Conservation (phyloP, 53 echinoderm and acorn worm genomes). For the Stichopus horrens region DNA sequence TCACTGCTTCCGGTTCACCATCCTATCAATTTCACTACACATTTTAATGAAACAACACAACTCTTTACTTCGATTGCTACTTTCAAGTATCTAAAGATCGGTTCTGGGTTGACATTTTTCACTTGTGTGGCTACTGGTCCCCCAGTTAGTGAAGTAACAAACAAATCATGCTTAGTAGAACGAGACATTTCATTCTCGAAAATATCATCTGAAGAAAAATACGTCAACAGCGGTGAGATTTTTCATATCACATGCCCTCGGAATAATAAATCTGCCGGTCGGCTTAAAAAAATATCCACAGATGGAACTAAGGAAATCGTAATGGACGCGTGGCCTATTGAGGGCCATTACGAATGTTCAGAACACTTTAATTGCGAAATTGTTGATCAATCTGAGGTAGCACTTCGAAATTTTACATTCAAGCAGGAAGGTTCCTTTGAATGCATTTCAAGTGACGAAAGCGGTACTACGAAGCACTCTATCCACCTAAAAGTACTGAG, state of each 20-base stretch:
- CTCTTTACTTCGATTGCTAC: not conserved
- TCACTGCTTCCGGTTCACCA: not conserved
- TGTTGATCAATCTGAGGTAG: not conserved
- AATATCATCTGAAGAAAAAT: not conserved
- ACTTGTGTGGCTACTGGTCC: not conserved
- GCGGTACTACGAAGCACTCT: not conserved
- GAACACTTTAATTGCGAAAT: not conserved
- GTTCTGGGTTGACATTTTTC: not conserved
- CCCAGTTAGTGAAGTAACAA: not conserved
- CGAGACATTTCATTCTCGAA: not conserved
- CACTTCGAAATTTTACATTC: not conserved
- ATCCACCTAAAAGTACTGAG: not conserved
- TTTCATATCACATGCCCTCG: not conserved
- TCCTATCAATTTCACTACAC: not conserved
- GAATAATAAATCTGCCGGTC: not conserved
- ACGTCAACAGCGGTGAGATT: not conserved
- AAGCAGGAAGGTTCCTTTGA: not conserved
- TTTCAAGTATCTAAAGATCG: not conserved
- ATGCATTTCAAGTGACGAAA: not conserved
- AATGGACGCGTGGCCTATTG: not conserved
- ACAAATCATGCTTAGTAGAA: not conserved
- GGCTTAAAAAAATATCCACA: not conserved
- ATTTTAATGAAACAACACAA: not conserved
- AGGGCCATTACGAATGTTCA: not conserved
- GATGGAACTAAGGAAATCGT: constrained; percentile 2